Percentiles rank a stretch among this genome's conserved stretches.
Conservation (phyloP, 2,113 vertebrate genomes). For the Eulacestoma nigropectus region DNA sequence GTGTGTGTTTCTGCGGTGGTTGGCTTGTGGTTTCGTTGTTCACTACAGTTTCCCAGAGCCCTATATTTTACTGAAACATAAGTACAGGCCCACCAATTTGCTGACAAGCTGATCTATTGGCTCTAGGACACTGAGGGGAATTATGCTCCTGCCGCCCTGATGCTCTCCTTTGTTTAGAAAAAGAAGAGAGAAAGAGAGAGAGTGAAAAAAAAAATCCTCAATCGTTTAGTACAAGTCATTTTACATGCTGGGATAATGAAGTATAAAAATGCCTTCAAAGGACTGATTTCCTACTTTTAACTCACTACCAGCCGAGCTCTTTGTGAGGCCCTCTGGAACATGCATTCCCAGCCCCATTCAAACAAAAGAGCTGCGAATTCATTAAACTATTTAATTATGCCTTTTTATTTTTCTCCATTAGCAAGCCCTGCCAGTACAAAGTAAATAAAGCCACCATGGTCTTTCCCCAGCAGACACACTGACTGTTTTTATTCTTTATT, state of each 20-base stretch:
- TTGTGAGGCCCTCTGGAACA: slow-evolving; percentile 82
- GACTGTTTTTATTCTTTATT: slow-evolving; percentile 84
- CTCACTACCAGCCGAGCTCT: slow-evolving; percentile 82
- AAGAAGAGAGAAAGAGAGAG: slow-evolving; percentile 71
- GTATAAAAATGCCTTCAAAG: slow-evolving; percentile 98
- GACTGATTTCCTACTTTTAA: slow-evolving; percentile 91
- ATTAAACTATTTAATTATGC: slow-evolving; percentile 98
- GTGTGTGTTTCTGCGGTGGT: slow-evolving; percentile 13
- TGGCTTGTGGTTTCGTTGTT: slow-evolving; percentile 15
- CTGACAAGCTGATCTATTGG: slow-evolving; percentile 68
- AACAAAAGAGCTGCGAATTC: slow-evolving; percentile 91
- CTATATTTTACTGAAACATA: slow-evolving; percentile 10
- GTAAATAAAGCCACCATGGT: slow-evolving; percentile 83
- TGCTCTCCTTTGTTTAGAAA: slow-evolving; percentile 79
- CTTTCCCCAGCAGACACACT: slow-evolving; percentile 81
- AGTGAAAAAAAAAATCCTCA: slow-evolving; percentile 85
- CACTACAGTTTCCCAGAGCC: slow-evolving; percentile 31
- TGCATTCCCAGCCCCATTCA: slow-evolving; percentile 77
- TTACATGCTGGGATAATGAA: slow-evolving; percentile 99
- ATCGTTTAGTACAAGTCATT: slow-evolving; percentile 96
- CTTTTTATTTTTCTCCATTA: slow-evolving; percentile 85
- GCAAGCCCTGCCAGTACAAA: slow-evolving; percentile 81
- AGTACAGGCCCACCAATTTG: slow-evolving; percentile 66
- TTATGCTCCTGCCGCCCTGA: slow-evolving; percentile 72
- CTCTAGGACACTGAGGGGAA: slow-evolving; percentile 70